Evolutionary conservation across 2,888 invertebrate genomes (phyloP), one percentile per base, ranked within the genome.

Genomic region (Drosophila rubida): DNA sequence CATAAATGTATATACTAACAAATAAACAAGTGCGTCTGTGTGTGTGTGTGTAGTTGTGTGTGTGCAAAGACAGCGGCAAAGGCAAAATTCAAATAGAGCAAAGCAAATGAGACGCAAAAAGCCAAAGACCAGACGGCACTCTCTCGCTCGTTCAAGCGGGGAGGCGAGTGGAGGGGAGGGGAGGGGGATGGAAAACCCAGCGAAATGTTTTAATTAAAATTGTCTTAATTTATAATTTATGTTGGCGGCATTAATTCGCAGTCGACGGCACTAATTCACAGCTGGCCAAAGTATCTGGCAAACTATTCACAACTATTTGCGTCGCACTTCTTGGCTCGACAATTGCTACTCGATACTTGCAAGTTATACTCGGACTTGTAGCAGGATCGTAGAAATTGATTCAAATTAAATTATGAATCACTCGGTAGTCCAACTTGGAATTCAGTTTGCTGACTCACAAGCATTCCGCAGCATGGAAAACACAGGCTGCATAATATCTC

Each of bases 201-300:
- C 48, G 67, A 78, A 80, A 83, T 81, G 80, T 66, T 86, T 82
- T 87, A 84, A 82, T 84, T 82, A 80, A 87, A 84, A 87, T 84
- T 78, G 87, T 81, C 79, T 83, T 87, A 71, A 81, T 72, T 87
- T 80, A 75, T 84, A 84, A 87, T 84, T 87, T 84, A 87, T 83
- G 84, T 69, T 83, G 77, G 67, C 74, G 73, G 84, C 81, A 83
- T 81, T 86, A 86, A 82, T 86, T 84, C 81, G 78, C 81, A 72
- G 72, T 46, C 46, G 61, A 23, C 66, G 69, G 8, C 61, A 85
- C 64, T 85, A 81, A 80, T 79, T 85, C 83, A 76, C 86, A 81
- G 82, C 86, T 82, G 73, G 66, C 65, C 69, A 55, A 79, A 85
- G 80, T 19, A 19, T 19, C 19, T 19, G 1, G 57, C 9, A 55